Evolutionary conservation across 1,140 invertebrate genomes (phyloP).

Genomic region (Lucilia sericata): DNA sequence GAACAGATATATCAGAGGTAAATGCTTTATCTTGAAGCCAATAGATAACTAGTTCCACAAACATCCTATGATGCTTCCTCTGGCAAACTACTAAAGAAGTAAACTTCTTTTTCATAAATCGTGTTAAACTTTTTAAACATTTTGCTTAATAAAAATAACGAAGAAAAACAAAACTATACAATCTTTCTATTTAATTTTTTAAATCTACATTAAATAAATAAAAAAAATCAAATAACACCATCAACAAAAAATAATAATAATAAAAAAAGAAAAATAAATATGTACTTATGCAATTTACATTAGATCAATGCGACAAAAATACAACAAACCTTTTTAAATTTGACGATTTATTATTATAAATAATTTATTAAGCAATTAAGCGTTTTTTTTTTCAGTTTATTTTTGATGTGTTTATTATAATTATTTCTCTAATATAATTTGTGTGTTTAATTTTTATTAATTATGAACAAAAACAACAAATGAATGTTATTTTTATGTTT

Average conservation of each 20-base stretch:
- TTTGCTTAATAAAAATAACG: not conserved
- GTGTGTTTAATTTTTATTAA: not conserved
- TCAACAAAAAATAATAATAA: not conserved
- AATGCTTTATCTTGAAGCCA: too few species aligned
- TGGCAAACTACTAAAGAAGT: too few species aligned
- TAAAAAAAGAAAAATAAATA: not conserved
- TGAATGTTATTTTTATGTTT: slow-evolving; percentile 23
- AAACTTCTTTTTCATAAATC: too few species aligned
- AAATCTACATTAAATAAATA: not conserved
- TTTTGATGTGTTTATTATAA: not conserved
- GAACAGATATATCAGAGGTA: too few species aligned
- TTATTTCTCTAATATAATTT: not conserved
- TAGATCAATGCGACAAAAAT: slow-evolving; percentile 26
- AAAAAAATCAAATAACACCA: not conserved
- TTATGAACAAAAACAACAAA: slow-evolving; percentile 13
- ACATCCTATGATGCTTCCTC: too few species aligned
- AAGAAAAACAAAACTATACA: not conserved
- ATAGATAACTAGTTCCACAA: too few species aligned
- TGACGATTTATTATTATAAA: not conserved
- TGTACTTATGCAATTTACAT: slow-evolving; percentile 29
- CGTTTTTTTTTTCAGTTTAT: not conserved
- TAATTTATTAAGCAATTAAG: not conserved
- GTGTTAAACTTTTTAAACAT: not conserved
- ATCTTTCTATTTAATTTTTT: not conserved
- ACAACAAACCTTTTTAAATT: slow-evolving; percentile 23